phyloP scores from a whole-genome alignment of 2,888 invertebrate species.

The Cephonodes hylas region DNA sequence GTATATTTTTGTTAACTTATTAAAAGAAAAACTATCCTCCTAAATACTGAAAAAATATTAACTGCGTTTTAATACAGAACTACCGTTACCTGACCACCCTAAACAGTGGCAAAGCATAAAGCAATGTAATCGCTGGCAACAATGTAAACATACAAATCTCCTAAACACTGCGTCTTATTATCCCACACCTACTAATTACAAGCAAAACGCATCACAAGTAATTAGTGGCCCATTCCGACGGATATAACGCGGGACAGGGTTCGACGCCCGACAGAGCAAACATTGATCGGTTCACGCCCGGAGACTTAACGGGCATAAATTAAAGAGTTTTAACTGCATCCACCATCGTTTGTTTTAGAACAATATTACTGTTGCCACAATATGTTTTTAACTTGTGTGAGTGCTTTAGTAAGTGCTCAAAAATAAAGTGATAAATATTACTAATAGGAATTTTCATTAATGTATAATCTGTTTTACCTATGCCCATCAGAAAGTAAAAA shows the following conservation, averaged over 20 bases:
- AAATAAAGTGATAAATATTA: too few relatives aligned
- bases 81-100: not conserved
- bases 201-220: constrained; percentile 75
- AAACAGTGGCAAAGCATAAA: constrained; percentile 43
- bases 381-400: too few relatives aligned
- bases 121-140: constrained; percentile 63
- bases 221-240: constrained; percentile 72
- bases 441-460: too few relatives aligned
- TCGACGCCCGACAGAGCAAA: constrained; percentile 52
- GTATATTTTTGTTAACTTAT: not conserved
- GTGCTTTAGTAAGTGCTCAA: too few relatives aligned
- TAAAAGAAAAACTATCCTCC: not conserved
- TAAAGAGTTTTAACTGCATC: not conserved
- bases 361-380: too few relatives aligned
- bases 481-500: too few relatives aligned
- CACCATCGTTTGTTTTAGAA: not conserved
- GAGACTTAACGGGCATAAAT: not conserved
- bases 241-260: constrained; percentile 59
- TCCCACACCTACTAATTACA: constrained; percentile 77
- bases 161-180: constrained; percentile 68
- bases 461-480: too few relatives aligned
- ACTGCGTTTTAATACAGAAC: not conserved
- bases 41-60: too few relatives aligned
- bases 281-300: constrained; percentile 4
- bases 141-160: constrained; percentile 54